Evolutionary conservation across 2,888 invertebrate species (phyloP).

Genomic region (Panzeria rudis): DNA sequence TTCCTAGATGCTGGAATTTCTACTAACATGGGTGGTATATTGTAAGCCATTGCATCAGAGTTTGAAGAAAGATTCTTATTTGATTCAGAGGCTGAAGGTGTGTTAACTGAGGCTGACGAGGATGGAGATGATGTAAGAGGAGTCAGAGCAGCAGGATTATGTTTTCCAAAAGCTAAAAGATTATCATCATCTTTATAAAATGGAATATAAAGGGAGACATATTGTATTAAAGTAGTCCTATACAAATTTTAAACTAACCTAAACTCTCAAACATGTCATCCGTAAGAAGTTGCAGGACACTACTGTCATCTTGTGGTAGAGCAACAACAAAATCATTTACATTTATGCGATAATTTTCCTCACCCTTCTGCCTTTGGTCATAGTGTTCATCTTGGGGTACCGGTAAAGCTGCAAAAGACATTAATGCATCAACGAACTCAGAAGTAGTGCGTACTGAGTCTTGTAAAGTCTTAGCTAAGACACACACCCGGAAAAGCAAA

Average conservation of each 20-base stretch:
- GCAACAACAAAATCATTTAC: slow-evolving; percentile 84
- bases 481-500: slow-evolving; percentile 46
- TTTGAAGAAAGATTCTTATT: background rate
- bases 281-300: slow-evolving; percentile 68
- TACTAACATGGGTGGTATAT: slow-evolving; percentile 33
- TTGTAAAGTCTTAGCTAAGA: slow-evolving; percentile 43
- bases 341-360: slow-evolving; percentile 89
- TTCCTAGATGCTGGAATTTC: slow-evolving; percentile 67
- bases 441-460: background rate
- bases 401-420: slow-evolving; percentile 58
- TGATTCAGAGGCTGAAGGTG: slow-evolving; percentile 1
- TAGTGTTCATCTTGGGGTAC: slow-evolving; percentile 83
- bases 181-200: slow-evolving; percentile 73
- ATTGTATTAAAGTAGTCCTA: background rate
- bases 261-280: slow-evolving; percentile 74
- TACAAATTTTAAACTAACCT: slow-evolving; percentile 65
- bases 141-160: slow-evolving; percentile 4
- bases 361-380: slow-evolving; percentile 92
- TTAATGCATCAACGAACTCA: slow-evolving; percentile 34
- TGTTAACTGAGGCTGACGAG: background rate
- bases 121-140: background rate
- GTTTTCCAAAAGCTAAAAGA: slow-evolving; percentile 65
- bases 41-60: background rate
- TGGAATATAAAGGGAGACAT: background rate
- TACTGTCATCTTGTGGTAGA: slow-evolving; percentile 75